Evolutionary conservation across 1,140 invertebrate species (phyloP).

Genomic region (Rhynchophorus ferrugineus): DNA sequence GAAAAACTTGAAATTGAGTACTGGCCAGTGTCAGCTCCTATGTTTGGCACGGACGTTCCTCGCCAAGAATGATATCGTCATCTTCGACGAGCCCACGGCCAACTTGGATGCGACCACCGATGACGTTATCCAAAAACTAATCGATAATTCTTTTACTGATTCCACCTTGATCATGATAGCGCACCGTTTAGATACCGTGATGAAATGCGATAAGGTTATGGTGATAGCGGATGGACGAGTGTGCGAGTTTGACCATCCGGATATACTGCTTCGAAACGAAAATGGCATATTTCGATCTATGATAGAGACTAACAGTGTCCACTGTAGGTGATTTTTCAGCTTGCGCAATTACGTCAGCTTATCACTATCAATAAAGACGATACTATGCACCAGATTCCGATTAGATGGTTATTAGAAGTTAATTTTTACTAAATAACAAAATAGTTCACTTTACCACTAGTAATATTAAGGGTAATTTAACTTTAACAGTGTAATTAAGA

Average conservation of each 20-base stretch:
- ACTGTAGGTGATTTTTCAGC: no score
- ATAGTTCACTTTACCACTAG: no score
- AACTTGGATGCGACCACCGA: slow-evolving; percentile 63
- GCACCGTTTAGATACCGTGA: slow-evolving; percentile 72
- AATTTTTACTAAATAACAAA: no score
- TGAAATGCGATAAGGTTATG: slow-evolving; percentile 68
- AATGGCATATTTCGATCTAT: slow-evolving; percentile 58
- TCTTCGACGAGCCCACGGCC: slow-evolving; percentile 70
- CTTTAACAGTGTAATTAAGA: no score
- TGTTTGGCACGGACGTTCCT: slow-evolving; percentile 71
- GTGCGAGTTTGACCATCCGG: slow-evolving; percentile 65
- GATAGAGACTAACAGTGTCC: slow-evolving; percentile 45
- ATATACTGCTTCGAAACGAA: slow-evolving; percentile 53
- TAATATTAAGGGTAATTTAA: no score
- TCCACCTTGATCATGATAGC: slow-evolving; percentile 78
- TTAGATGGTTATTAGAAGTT: no score
- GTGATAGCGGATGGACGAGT: slow-evolving; percentile 61
- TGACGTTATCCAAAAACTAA: slow-evolving; percentile 60
- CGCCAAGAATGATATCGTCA: slow-evolving; percentile 64
- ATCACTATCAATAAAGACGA: no score
- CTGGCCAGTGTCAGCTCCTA: slow-evolving; percentile 71
- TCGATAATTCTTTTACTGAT: slow-evolving; percentile 57
- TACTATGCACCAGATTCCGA: no score
- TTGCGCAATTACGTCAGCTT: no score
- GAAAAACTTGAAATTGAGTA: slow-evolving; percentile 60